Base-by-base conservation (phyloP, 2,888 invertebrate genomes). In the Nephrotoma guestfalica region DNA sequence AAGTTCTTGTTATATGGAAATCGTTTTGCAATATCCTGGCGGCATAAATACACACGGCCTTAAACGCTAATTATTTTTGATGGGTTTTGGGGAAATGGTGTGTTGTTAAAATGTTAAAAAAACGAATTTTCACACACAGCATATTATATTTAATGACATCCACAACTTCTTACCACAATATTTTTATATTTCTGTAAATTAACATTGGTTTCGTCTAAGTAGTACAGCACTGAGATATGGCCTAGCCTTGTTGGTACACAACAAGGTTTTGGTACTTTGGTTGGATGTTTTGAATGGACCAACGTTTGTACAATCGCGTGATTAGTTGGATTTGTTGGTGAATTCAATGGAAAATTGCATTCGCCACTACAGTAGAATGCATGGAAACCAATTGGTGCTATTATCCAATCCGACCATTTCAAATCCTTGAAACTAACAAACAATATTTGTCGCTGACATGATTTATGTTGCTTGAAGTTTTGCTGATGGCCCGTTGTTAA, bases 111-210 rank as follows among this genome's bases (percentile, higher is more conserved):
- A n/a, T n/a, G n/a, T n/a, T n/a, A 71, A 18, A 30, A 71, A 71
- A 71, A 30, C 30, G 30, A 51, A 51, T 51, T 57, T 15, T 15
- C 51, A 4, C 51, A 4, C 51, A 7, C 5, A 6, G 15, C 1
- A 30, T 11, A 30, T 71, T 71, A 30, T 71, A 84, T 84, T 93
- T 92, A 98, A 93, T 98, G 98, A 90, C 99, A 99, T 15, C 99
- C 99, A 92, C 99, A 99, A 89, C 97, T 97, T 91, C 97, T 97
- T 41, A 99, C 99, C 41, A 98, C 97, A 99, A 99, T 99, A 91
- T 98, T 97, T 91, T 96, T 96, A 92, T 98, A 99, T 92, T 97
- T 97, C 90, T 98, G 97, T 87, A 98, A 93, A 88, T 98, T 97
- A 83, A 97, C 97, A 91, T 97, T 97, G 86, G 96, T 95, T 89